Evolutionary conservation across 2,113 vertebrate species (phyloP).

Genomic region (Pluvialis apricaria): DNA sequence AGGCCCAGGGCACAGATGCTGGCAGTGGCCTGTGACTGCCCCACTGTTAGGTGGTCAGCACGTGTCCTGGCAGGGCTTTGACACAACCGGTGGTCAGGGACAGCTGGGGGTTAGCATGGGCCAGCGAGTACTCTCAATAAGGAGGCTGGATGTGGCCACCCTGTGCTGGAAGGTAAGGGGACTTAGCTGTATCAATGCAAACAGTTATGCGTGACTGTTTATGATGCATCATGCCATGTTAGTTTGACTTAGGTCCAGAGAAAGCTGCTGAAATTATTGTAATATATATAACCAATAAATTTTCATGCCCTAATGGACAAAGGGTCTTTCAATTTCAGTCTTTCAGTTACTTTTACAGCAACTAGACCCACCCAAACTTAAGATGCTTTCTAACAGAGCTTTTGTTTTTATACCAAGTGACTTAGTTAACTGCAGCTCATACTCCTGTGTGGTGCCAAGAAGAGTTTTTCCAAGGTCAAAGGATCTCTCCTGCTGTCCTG

Average conservation of each 20-base stretch:
- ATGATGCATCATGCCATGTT: not conserved
- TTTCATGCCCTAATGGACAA: not conserved
- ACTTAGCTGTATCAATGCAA: not conserved
- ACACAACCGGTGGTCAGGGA: not conserved
- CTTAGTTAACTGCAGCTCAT: not conserved
- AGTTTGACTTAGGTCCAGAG: not conserved
- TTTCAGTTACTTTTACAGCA: not conserved
- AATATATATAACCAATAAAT: not conserved
- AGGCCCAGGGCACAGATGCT: not conserved
- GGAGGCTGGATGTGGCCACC: not conserved
- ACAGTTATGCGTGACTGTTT: not conserved
- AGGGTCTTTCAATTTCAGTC: not conserved
- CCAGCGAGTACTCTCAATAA: not conserved
- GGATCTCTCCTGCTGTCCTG: not conserved
- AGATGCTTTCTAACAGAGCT: not conserved
- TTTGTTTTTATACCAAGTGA: not conserved
- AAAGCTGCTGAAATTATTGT: not conserved
- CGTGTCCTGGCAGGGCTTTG: not conserved
- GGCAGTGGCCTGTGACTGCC: not conserved
- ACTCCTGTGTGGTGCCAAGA: not conserved
- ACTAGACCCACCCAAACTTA: not conserved
- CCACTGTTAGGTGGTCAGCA: not conserved
- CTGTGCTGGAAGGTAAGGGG: not conserved
- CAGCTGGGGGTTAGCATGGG: not conserved
- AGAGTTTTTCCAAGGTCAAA: not conserved